phyloP scores from a whole-genome alignment of 2,888 invertebrate genomes.

The Dicyrtoma fusca region DNA sequence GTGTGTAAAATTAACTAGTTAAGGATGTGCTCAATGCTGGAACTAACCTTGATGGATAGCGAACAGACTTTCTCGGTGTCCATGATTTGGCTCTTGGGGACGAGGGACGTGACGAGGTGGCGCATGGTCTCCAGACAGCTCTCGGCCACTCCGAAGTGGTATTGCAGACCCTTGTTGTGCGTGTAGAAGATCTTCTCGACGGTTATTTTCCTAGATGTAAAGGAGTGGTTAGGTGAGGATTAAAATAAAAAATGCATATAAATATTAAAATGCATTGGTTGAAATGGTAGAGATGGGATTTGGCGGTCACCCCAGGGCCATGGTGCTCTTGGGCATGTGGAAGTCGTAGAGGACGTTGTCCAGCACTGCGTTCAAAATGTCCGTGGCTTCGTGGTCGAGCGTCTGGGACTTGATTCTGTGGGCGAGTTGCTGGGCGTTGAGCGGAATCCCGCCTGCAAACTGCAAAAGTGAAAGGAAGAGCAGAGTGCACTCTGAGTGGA shows the following conservation, averaged over 20 bases:
- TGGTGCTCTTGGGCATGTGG: background rate
- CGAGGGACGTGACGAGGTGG: constrained; percentile 35
- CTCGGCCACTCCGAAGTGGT: constrained; percentile 43
- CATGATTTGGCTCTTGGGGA: constrained; percentile 41
- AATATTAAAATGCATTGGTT: constrained; percentile 3
- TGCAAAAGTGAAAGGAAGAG: background rate
- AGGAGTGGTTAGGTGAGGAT: background rate
- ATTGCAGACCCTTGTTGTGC: constrained; percentile 44
- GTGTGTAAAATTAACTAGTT: too few relatives aligned
- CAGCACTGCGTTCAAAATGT: constrained; percentile 42
- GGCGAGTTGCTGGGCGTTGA: background rate
- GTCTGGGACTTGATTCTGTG: background rate
- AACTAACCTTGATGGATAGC: constrained; percentile 48
- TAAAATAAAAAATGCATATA: too few relatives aligned
- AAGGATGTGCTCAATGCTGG: too few relatives aligned
- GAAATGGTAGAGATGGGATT: background rate
- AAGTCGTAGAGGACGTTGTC: constrained; percentile 41
- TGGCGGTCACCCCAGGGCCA: constrained; percentile 15
- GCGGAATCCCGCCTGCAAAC: background rate
- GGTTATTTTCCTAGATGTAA: constrained; percentile 41
- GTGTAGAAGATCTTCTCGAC: constrained; percentile 45
- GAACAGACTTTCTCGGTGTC: constrained; percentile 38
- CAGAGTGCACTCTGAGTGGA: too few relatives aligned
- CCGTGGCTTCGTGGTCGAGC: constrained; percentile 39
- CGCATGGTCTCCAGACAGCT: constrained; percentile 39